These are phyloP conservation scores for Cliona cf. orientalis DNA, from an alignment of 37 sponge, comb jelly and placozoan genomes.

Conservation along the genomic window DNA sequence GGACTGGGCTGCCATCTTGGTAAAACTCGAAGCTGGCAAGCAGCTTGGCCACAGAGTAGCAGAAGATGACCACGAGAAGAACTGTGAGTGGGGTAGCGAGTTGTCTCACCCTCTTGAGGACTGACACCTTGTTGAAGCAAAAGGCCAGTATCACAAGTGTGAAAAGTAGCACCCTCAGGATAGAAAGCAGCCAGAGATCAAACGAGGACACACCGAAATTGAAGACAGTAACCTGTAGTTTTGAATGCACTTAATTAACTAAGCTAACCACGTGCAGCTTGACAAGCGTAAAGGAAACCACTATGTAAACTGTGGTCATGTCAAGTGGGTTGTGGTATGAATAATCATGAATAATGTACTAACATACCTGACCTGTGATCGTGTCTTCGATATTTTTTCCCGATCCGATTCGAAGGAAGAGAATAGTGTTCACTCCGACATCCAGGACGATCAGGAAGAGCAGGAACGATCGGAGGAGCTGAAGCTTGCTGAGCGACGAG, in stretches of 20 bases:
- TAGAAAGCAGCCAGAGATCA: slow-evolving; percentile 23
- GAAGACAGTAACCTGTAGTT: neutral
- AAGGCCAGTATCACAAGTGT: slow-evolving; percentile 6
- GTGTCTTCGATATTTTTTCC: too few relatives aligned
- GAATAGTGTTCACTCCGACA: slow-evolving; percentile 7
- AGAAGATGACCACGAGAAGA: neutral
- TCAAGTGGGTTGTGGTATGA: too few relatives aligned
- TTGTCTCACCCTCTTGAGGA: neutral
- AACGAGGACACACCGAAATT: slow-evolving; percentile 28
- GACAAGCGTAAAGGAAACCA: too few relatives aligned
- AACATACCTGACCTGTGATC: too few relatives aligned
- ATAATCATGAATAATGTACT: too few relatives aligned
- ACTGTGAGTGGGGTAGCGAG: neutral
- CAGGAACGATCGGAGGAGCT: too few relatives aligned
- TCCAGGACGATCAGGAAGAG: too few relatives aligned
- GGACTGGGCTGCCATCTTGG: slow-evolving; percentile 25
- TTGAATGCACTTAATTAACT: neutral
- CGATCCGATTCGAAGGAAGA: slow-evolving; percentile 3
- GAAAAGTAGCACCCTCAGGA: slow-evolving; percentile 9
- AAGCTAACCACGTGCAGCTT: too few relatives aligned
- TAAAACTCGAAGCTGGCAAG: slow-evolving; percentile 47
- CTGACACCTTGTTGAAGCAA: slow-evolving; percentile 1
- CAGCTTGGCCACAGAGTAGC: slow-evolving; percentile 10
- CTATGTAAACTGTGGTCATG: too few relatives aligned
- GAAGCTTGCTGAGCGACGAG: too few relatives aligned